Conservation (phyloP, 2,797 vertebrate genomes). For the Prunella strophiata region DNA sequence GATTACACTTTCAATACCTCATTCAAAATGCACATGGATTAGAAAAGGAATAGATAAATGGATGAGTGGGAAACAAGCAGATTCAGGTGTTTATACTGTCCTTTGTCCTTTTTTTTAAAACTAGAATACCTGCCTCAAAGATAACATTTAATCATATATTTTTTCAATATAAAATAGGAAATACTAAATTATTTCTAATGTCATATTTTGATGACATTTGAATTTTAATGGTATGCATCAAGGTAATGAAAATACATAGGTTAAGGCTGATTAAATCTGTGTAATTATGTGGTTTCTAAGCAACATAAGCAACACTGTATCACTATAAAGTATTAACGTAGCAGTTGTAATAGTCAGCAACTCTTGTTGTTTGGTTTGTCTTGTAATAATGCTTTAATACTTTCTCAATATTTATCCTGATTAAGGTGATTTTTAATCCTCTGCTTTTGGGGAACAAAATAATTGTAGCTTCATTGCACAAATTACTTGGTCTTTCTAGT, state of each 20-base stretch:
- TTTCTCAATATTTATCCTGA: conserved; percentile 6
- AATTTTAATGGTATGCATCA: background rate
- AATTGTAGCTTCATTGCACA: background rate
- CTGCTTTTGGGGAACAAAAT: background rate
- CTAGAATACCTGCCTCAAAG: background rate
- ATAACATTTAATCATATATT: background rate
- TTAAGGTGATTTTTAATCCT: conserved; percentile 1
- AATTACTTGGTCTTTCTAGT: background rate
- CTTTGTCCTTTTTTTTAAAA: background rate
- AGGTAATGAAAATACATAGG: background rate
- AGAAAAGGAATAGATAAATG: background rate
- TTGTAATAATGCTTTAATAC: background rate
- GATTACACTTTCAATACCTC: background rate
- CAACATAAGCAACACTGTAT: background rate
- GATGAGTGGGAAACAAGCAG: background rate
- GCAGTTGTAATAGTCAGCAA: background rate
- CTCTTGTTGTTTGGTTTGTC: background rate
- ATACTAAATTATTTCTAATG: background rate
- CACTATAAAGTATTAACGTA: background rate
- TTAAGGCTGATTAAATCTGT: background rate
- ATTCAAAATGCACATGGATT: background rate
- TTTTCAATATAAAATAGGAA: background rate
- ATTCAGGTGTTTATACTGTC: background rate
- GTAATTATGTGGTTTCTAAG: background rate
- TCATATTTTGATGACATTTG: background rate